Evolutionary conservation across 2,888 invertebrate species (phyloP).

Genomic region (Cephus pulcher): DNA sequence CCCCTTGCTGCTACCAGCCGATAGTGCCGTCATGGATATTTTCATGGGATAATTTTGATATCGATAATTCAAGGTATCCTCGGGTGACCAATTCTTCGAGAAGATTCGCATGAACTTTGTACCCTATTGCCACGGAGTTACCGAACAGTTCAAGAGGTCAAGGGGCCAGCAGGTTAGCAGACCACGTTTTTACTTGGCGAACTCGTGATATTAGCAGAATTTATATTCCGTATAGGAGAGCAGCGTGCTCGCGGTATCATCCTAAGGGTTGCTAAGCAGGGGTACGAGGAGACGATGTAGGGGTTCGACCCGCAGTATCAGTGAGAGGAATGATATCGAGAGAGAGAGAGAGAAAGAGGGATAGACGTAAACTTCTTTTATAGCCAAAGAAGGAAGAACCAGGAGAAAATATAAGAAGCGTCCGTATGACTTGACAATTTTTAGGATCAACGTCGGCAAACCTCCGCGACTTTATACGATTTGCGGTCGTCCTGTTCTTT

Average conservation of each 20-base stretch:
- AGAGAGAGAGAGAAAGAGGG: not conserved
- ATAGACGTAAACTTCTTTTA: conserved; percentile 3
- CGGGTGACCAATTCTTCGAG: not conserved
- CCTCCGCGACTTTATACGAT: not conserved
- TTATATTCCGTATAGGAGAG: not conserved
- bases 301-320: not conserved
- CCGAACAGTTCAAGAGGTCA: not conserved
- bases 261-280: not conserved
- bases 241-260: not conserved
- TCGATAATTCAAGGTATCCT: not conserved
- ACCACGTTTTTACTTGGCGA: not conserved
- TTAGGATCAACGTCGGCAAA: conserved; percentile 3
- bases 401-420: not conserved
- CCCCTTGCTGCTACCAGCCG: too few relatives aligned
- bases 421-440: conserved; percentile 15
- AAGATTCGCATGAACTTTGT: not conserved
- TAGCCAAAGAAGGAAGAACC: not conserved
- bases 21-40: too few relatives aligned
- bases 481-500: conserved; percentile 10
- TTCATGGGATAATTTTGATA: too few relatives aligned
- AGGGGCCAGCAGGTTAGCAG: not conserved
- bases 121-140: not conserved
- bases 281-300: not conserved
- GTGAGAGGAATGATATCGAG: not conserved
- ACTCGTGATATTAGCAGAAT: not conserved